A percentile compares a stretch with the other conserved stretches of the same genome.
phyloP scores from a whole-genome alignment of 2,888 invertebrate genomes.

The Leucophenga montana region DNA sequence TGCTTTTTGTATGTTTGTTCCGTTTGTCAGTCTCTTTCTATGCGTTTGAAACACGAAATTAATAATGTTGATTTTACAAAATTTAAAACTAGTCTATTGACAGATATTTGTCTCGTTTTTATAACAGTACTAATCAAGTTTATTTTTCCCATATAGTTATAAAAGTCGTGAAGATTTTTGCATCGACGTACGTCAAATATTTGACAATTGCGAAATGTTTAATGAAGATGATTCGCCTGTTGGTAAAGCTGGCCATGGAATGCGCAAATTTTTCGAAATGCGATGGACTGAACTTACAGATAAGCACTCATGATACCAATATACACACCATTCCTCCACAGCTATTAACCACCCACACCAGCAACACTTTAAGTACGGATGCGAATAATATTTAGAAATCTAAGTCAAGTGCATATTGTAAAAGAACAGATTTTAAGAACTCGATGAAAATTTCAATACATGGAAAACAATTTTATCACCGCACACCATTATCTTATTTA shows the following conservation, averaged over 20 bases:
- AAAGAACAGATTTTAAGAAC: no score
- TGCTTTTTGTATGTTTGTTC: no score
- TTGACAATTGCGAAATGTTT: slow-evolving; percentile 97
- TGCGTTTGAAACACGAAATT: no score
- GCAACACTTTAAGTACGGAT: slow-evolving; percentile 46
- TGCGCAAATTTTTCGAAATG: slow-evolving; percentile 93
- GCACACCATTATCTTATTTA: no score
- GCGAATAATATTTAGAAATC: slow-evolving; percentile 34
- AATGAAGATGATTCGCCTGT: slow-evolving; percentile 99
- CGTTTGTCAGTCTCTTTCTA: no score
- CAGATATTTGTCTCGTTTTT: background rate
- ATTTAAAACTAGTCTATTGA: no score
- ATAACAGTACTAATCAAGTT: background rate
- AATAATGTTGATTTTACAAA: no score
- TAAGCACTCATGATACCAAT: slow-evolving; percentile 73
- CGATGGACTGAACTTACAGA: slow-evolving; percentile 85
- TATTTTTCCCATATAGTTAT: slow-evolving; percentile 79
- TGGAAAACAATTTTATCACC: no score
- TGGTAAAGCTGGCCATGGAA: slow-evolving; percentile 94
- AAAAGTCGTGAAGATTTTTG: slow-evolving; percentile 94
- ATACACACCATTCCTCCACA: slow-evolving; percentile 42
- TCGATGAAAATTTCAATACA: no score
- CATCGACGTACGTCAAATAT: slow-evolving; percentile 92
- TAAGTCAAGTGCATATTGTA: no score
- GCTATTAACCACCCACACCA: slow-evolving; percentile 21